Base-by-base conservation (phyloP, 2,797 vertebrate genomes). In the Onychomys arenicola region DNA sequence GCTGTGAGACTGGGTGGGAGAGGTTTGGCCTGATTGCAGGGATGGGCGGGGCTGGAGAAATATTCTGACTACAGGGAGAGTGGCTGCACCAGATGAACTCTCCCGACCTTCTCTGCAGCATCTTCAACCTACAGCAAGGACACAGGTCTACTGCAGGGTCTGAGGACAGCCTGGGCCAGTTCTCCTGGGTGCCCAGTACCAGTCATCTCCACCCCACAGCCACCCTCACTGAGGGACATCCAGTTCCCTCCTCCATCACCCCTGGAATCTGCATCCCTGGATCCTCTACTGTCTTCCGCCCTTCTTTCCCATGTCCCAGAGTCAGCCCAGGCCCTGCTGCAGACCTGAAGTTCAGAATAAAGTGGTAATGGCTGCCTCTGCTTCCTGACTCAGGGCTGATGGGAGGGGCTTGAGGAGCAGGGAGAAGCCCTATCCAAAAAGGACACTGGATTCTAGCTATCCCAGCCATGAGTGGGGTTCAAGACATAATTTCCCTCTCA, bases 101-200 rank as follows among this genome's bases (percentile, higher is more conserved):
- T 55, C 17, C 34, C 0, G 0, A 1, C 61, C 4, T 13, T 86
- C 80, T 21, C 6, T 2, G 43, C 1, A 52, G 6, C 11, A 34
- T 8, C 11, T 2, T 78, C 6, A 16, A 1, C 19, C 65, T 91
- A 57, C 4, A 61, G 11, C 27, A 82, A 57, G 52, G 57, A 57
- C 81, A 43, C 12, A 87, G 0, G 0, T 46, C 23, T 61, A 14
- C 63, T 6, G 9, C 46, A 49, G 40, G 25, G 11, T 12, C 57
- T 61, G 57, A 76, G 21, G 34, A 61, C 11, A 81, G 9, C 6
- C 23, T 32, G 16, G 40, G 65, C 29, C 49, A 71, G 11, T 52
- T 34, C 23, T 43, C 9, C 25, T 40, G 9, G 25, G 40, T 8
- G 1, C 2, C 21, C 17, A 1, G 21, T 7, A 59, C 21, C 52